Conservation (phyloP, 2,888 invertebrate genomes). For the Eupithecia subfuscata region DNA sequence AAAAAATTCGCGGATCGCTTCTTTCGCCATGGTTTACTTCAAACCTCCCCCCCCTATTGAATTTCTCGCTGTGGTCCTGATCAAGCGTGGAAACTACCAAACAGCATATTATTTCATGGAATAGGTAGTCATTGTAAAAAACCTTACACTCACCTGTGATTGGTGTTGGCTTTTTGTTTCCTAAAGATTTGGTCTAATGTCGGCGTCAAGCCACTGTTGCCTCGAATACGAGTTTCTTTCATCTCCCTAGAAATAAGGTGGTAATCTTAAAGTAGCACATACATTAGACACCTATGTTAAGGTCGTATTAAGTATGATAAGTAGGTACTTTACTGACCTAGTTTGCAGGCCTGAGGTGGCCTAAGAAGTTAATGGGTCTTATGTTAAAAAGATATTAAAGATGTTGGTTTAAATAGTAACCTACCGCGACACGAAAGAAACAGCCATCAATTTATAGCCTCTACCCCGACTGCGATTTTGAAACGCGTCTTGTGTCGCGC, state of each 20-base stretch:
- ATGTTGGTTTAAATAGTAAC: neutral
- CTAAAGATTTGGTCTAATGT: conserved; percentile 51
- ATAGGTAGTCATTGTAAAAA: neutral
- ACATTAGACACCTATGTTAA: too few species aligned
- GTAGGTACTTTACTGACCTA: conserved; percentile 3
- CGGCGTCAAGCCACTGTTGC: conserved; percentile 56
- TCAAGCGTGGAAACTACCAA: too few species aligned
- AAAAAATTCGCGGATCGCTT: too few species aligned
- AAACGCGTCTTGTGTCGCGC: too few species aligned
- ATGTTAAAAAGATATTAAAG: neutral
- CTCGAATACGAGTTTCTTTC: conserved; percentile 75
- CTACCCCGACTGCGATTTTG: too few species aligned
- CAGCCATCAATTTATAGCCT: neutral
- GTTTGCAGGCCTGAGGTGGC: neutral
- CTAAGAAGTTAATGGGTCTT: neutral
- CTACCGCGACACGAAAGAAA: neutral
- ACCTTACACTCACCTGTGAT: conserved; percentile 54
- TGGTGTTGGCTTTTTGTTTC: conserved; percentile 56
- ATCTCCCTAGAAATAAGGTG: conserved; percentile 64
- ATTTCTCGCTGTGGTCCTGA: too few species aligned
- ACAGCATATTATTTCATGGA: too few species aligned
- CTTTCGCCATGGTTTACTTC: too few species aligned
- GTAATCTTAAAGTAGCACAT: neutral
- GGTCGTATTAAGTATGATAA: too few species aligned
- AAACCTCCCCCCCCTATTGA: too few species aligned